phyloP scores from a whole-genome alignment of 2,113 vertebrate genomes.

The Sarotherodon lohbergeri region DNA sequence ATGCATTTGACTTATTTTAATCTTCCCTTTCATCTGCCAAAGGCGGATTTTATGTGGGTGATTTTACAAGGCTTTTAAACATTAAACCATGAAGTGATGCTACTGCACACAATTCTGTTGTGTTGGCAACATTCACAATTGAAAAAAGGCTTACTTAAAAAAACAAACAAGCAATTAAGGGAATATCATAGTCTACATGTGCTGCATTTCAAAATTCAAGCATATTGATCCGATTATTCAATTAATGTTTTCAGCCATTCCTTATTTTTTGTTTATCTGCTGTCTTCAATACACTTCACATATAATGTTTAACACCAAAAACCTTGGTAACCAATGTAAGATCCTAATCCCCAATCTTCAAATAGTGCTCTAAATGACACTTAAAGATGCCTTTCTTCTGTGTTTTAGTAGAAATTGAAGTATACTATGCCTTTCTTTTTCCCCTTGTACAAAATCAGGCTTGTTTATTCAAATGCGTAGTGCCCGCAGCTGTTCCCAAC shows the following conservation, averaged over 20 bases:
- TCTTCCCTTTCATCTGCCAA: conserved; percentile 14
- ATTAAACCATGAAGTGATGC: background rate
- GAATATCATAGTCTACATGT: background rate
- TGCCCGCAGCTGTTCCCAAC: background rate
- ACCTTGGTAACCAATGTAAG: background rate
- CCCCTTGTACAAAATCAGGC: background rate
- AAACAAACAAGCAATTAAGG: background rate
- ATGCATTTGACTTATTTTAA: conserved; percentile 18
- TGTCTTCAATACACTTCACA: background rate
- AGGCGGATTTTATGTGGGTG: background rate
- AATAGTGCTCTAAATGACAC: background rate
- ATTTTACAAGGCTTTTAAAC: background rate
- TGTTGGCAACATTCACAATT: background rate
- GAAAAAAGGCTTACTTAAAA: background rate
- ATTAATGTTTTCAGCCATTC: background rate
- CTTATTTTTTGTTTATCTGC: background rate
- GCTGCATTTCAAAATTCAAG: background rate
- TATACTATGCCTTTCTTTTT: background rate
- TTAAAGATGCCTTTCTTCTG: background rate
- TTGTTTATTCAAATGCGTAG: background rate
- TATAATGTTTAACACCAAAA: background rate
- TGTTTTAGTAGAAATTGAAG: background rate
- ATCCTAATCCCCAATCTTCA: background rate
- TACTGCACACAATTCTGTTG: background rate
- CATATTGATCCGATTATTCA: background rate